Evolutionary conservation across 2,797 vertebrate species (phyloP).

Genomic region (Ciconia nigra): DNA sequence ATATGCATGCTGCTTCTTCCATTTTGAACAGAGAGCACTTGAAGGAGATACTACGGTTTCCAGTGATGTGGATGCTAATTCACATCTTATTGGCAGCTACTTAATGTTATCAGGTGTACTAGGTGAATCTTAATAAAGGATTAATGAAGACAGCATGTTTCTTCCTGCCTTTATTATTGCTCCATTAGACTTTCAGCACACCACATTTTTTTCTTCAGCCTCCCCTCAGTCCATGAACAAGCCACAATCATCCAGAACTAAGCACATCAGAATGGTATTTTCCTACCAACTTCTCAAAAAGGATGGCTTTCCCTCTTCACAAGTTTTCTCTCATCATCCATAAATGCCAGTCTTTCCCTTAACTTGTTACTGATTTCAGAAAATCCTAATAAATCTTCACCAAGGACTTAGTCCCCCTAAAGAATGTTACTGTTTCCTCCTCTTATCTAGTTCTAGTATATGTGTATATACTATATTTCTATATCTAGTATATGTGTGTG

Average conservation of each 20-base stretch:
- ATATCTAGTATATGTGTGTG: neutral
- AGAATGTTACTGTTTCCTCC: neutral
- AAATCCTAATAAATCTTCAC: neutral
- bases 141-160: conserved; percentile 5
- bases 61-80: neutral
- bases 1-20: neutral
- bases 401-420: neutral
- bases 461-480: too few species aligned
- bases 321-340: neutral
- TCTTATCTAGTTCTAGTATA: neutral
- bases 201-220: neutral
- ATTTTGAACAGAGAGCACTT: neutral
- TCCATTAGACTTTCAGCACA: neutral
- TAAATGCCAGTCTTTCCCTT: neutral
- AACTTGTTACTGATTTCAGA: neutral
- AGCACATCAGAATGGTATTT: neutral
- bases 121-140: conserved; percentile 29
- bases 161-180: neutral
- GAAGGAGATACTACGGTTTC: neutral
- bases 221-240: neutral
- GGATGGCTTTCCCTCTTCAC: neutral
- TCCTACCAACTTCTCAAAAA: neutral
- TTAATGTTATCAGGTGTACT: conserved; percentile 3
- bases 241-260: neutral
- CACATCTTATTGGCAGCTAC: neutral